phyloP scores from a whole-genome alignment of 37 sponge, comb jelly and placozoan genomes.

The Theonella swinhoei region DNA sequence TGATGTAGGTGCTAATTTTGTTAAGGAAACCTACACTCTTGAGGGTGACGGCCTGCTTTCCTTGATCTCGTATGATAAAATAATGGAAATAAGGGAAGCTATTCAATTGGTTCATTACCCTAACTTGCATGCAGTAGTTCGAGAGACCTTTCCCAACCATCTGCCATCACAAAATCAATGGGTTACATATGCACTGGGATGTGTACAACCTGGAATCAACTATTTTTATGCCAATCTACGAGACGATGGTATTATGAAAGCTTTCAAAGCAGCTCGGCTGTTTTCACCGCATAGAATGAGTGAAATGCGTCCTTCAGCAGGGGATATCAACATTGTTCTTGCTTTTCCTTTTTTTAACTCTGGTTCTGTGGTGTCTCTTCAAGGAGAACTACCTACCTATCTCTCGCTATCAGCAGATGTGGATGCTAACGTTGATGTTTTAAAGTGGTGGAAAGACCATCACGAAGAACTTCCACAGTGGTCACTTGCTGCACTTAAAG shows the following conservation, averaged over 20 bases:
- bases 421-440: not conserved
- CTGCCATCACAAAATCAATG: not conserved
- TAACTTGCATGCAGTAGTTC: slow-evolving; percentile 1
- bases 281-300: slow-evolving; percentile 2
- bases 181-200: not conserved
- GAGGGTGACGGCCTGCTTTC: slow-evolving; percentile 28
- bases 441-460: slow-evolving; percentile 11
- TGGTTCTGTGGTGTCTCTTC: not conserved
- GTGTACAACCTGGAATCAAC: slow-evolving; percentile 4
- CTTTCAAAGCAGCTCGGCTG: slow-evolving; percentile 36
- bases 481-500: not conserved
- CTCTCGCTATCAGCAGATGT: slow-evolving; percentile 3
- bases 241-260: not conserved
- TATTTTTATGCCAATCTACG: not conserved
- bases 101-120: not conserved
- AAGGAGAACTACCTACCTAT: slow-evolving; percentile 6
- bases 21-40: slow-evolving; percentile 13
- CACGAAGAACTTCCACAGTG: not conserved
- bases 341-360: slow-evolving; percentile 1
- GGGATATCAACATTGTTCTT: not conserved
- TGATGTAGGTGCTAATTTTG: slow-evolving; percentile 6
- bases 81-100: not conserved
- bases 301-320: not conserved
- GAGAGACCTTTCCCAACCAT: not conserved
- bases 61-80: not conserved